These are phyloP conservation scores for Creontiades dilutus DNA, from an alignment of 2,888 invertebrate genomes.

Conservation along the genomic window DNA sequence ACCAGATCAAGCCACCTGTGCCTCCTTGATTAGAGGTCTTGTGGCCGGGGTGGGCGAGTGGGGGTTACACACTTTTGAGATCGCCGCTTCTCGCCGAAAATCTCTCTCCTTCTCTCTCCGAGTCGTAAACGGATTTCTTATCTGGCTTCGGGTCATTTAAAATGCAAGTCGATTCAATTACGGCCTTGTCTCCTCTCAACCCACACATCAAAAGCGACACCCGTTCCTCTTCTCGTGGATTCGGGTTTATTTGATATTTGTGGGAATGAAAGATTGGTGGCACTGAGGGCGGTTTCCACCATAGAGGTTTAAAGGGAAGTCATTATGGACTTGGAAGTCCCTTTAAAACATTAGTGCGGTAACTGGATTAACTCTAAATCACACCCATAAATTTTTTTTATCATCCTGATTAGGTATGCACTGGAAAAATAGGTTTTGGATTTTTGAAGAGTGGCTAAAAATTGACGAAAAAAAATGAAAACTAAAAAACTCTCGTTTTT, in stretches of 20 bases:
- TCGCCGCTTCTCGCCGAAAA: constrained; percentile 53
- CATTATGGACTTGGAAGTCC: too few relatives aligned
- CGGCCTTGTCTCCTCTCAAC: neutral
- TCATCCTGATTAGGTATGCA: too few relatives aligned
- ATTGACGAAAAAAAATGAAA: too few relatives aligned
- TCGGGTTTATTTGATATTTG: neutral
- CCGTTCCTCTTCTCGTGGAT: neutral
- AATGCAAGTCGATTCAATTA: constrained; percentile 56
- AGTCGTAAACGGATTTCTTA: neutral
- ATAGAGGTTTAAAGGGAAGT: too few relatives aligned
- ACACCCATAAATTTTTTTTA: too few relatives aligned
- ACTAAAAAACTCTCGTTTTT: too few relatives aligned
- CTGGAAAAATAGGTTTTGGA: too few relatives aligned
- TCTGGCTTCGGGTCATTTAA: constrained; percentile 20
- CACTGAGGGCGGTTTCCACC: too few relatives aligned
- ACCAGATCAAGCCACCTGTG: constrained; percentile 72
- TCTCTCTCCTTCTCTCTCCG: neutral
- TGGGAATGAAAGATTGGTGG: too few relatives aligned
- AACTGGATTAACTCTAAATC: too few relatives aligned
- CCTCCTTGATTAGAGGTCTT: constrained; percentile 68
- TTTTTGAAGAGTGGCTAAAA: too few relatives aligned
- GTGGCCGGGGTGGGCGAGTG: neutral
- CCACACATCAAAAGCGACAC: neutral
- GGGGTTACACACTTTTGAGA: constrained; percentile 33
- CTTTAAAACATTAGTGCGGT: too few relatives aligned